A percentile compares a stretch with the other conserved stretches of the same genome.
Conservation (phyloP, 2,113 vertebrate species). For the Globicephala melas region DNA sequence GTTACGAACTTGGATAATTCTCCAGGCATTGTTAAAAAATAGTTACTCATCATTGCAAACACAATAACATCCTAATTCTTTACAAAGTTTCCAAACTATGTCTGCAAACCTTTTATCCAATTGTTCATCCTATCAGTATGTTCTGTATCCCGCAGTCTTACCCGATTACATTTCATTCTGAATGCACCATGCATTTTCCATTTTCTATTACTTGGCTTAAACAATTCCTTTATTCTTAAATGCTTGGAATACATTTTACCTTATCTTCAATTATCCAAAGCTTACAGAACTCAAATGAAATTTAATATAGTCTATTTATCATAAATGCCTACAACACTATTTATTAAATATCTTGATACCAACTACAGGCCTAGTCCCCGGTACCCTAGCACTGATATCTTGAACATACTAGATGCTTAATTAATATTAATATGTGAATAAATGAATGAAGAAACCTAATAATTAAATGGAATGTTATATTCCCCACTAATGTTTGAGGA, state of each 20-base stretch:
- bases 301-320: neutral
- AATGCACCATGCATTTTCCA: neutral
- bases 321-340: neutral
- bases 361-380: neutral
- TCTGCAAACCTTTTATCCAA: neutral
- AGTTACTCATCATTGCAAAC: neutral
- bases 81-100: neutral
- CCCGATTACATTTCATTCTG: neutral
- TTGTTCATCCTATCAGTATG: neutral
- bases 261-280: conserved; percentile 9
- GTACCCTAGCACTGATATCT: neutral
- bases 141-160: neutral
- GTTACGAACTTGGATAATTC: neutral
- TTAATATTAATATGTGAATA: neutral
- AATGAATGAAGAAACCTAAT: neutral
- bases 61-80: neutral
- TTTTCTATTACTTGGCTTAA: neutral
- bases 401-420: neutral
- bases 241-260: neutral
- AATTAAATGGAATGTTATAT: neutral
- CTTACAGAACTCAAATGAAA: neutral
- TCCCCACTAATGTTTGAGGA: neutral
- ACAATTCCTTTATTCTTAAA: neutral
- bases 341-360: neutral
- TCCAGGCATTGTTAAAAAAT: neutral